A percentile compares a stretch with the other conserved stretches of the same genome.
Conservation (phyloP, 2,888 invertebrate genomes). For the Pilophorus perplexus region DNA sequence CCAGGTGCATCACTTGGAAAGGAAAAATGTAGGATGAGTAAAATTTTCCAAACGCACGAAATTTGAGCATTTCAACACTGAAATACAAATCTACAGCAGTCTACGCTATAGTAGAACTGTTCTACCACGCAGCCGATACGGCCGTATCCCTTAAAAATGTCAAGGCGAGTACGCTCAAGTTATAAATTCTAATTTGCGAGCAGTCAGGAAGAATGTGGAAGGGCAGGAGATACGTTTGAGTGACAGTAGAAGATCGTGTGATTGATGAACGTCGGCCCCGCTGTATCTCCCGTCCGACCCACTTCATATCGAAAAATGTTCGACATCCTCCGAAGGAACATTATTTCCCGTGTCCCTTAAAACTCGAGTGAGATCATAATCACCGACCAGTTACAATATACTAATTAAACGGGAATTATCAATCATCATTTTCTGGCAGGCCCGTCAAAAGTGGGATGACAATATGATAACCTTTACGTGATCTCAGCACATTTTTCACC, state of each 20-base stretch:
- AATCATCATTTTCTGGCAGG: slow-evolving; percentile 36
- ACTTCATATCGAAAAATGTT: slow-evolving; percentile 20
- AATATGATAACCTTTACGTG: too few species aligned
- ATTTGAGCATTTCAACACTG: too few species aligned
- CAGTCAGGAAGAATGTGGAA: slow-evolving; percentile 29
- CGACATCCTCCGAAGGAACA: slow-evolving; percentile 25
- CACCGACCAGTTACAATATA: slow-evolving; percentile 29
- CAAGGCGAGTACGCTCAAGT: neutral
- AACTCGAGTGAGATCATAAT: slow-evolving; percentile 21
- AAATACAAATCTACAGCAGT: too few species aligned
- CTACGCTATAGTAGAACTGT: too few species aligned
- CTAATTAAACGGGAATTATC: slow-evolving; percentile 23
- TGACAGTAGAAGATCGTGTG: slow-evolving; percentile 35
- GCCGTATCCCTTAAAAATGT: too few species aligned
- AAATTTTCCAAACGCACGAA: too few species aligned
- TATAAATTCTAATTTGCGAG: slow-evolving; percentile 39
- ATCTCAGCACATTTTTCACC: too few species aligned
- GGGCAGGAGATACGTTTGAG: slow-evolving; percentile 26
- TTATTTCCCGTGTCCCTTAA: slow-evolving; percentile 10
- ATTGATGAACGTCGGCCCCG: slow-evolving; percentile 33
- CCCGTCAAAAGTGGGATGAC: slow-evolving; percentile 11
- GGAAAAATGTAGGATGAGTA: too few species aligned
- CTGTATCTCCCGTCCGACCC: slow-evolving; percentile 2
- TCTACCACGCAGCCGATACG: too few species aligned
- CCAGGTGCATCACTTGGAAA: too few species aligned